phyloP scores from a whole-genome alignment of 2,888 invertebrate species.

The Drosophila affinis region DNA sequence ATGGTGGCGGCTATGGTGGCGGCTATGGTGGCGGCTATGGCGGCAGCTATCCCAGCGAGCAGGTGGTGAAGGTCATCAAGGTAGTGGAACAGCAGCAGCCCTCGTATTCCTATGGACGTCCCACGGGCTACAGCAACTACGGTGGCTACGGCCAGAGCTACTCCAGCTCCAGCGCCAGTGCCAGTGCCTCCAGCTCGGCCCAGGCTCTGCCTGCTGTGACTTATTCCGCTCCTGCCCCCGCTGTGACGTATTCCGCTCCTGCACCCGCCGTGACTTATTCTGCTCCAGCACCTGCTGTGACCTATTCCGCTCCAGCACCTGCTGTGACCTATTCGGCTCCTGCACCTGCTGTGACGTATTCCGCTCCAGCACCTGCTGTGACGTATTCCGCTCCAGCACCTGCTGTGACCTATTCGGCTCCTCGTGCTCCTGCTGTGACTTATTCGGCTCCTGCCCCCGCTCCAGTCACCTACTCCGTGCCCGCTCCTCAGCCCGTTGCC shows the following conservation, averaged over 20 bases:
- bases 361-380: constrained; percentile 40
- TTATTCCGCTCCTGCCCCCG: constrained; percentile 51
- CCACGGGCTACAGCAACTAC: constrained; percentile 47
- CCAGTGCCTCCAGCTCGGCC: constrained; percentile 51
- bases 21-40: constrained; percentile 45
- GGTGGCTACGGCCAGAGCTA: constrained; percentile 35
- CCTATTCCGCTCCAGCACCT: constrained; percentile 43
- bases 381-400: constrained; percentile 51
- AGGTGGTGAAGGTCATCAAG: constrained; percentile 75
- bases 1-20: constrained; percentile 43
- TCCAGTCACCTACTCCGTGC: constrained; percentile 22
- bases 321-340: constrained; percentile 37
- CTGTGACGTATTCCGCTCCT: constrained; percentile 21
- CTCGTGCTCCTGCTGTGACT: not conserved
- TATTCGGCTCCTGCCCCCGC: constrained; percentile 46
- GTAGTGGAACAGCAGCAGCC: constrained; percentile 69
- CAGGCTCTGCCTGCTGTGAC: constrained; percentile 8
- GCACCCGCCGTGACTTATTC: constrained; percentile 39
- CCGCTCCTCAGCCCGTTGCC: constrained; percentile 14
- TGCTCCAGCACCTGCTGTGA: constrained; percentile 49
- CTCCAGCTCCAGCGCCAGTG: constrained; percentile 51
- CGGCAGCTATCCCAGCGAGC: constrained; percentile 49
- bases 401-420: constrained; percentile 14
- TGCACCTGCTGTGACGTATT: constrained; percentile 26
- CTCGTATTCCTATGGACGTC: constrained; percentile 52